Evolutionary conservation across 2,888 invertebrate species (phyloP), one percentile per base, ranked within the genome.

Genomic region (Capitulum mitella): DNA sequence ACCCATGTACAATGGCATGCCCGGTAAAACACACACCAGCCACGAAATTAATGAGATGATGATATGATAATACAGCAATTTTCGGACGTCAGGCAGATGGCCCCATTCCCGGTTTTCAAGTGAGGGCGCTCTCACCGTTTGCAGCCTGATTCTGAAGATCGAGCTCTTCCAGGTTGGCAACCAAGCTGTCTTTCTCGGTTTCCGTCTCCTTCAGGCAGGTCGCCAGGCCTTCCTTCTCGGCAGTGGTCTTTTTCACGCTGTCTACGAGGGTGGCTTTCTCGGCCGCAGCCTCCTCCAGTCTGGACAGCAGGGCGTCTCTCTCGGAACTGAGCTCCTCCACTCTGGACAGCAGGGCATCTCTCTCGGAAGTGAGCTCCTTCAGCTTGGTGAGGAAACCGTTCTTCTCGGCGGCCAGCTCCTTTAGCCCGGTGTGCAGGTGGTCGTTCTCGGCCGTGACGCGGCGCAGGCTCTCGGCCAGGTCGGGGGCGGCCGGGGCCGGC

Each of bases 61-160:
- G n/a, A n/a, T n/a, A n/a, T n/a, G n/a, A n/a, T n/a, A n/a, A n/a
- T n/a, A n/a, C n/a, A n/a, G n/a, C n/a, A n/a, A n/a, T n/a, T n/a
- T n/a, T n/a, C n/a, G n/a, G n/a, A n/a, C n/a, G n/a, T n/a, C n/a
- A n/a, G n/a, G n/a, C n/a, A n/a, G n/a, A n/a, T n/a, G n/a, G n/a
- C n/a, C n/a, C n/a, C n/a, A n/a, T n/a, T n/a, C n/a, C n/a, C n/a
- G n/a, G n/a, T n/a, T n/a, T n/a, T n/a, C n/a, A n/a, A n/a, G n/a
- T n/a, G n/a, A n/a, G n/a, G 22, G 16, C 51, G 43, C 43, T 43
- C 76, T 32, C 19, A 76, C 76, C 76, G 19, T 29, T 76, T 19
- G 76, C 76, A 0, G 76, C 76, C 76, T 76, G 76, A 16, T 76
- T 76, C 29, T 76, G 46, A 3, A 22, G 29, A 29, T 76, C 76